These are phyloP conservation scores for Drosophila tanythrix DNA, from an alignment of 2,888 invertebrate genomes.

Conservation along the genomic window DNA sequence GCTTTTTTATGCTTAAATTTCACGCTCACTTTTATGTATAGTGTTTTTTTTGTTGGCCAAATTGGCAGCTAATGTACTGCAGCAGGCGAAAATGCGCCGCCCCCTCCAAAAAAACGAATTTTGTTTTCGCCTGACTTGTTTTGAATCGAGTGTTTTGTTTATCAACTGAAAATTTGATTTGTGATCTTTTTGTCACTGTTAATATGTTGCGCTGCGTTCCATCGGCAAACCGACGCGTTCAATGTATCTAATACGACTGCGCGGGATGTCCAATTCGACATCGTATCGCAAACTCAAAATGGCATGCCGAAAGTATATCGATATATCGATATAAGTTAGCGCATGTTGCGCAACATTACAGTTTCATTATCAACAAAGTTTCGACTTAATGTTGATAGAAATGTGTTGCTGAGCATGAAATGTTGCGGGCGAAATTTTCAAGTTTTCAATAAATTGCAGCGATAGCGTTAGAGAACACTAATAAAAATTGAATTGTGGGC, in stretches of 20 bases:
- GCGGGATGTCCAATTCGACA: conserved; percentile 50
- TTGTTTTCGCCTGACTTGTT: conserved; percentile 59
- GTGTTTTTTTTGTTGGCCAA: conserved; percentile 2
- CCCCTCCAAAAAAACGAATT: conserved; percentile 14
- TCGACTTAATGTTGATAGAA: neutral
- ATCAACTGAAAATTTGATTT: conserved; percentile 30
- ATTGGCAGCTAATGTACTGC: conserved; percentile 34
- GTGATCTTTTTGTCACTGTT: conserved; percentile 26
- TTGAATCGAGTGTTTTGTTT: conserved; percentile 55
- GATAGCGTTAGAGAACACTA: neutral
- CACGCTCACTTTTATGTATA: conserved; percentile 23
- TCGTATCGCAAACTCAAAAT: conserved; percentile 44
- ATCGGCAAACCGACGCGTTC: conserved; percentile 28
- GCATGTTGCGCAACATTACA: conserved; percentile 20
- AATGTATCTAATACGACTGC: conserved; percentile 49
- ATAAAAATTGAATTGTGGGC: neutral
- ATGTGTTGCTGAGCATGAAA: neutral
- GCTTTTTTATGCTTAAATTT: conserved; percentile 13
- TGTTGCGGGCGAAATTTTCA: too few species aligned
- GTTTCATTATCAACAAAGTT: neutral
- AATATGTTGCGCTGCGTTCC: conserved; percentile 27
- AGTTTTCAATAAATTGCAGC: neutral
- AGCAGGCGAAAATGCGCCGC: conserved; percentile 28
- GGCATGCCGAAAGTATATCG: conserved; percentile 25
- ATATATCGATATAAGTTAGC: conserved; percentile 6